Percentiles rank a stretch among this genome's conserved stretches.
Conservation (phyloP, 2,797 vertebrate genomes). For the Danio kyathit region DNA sequence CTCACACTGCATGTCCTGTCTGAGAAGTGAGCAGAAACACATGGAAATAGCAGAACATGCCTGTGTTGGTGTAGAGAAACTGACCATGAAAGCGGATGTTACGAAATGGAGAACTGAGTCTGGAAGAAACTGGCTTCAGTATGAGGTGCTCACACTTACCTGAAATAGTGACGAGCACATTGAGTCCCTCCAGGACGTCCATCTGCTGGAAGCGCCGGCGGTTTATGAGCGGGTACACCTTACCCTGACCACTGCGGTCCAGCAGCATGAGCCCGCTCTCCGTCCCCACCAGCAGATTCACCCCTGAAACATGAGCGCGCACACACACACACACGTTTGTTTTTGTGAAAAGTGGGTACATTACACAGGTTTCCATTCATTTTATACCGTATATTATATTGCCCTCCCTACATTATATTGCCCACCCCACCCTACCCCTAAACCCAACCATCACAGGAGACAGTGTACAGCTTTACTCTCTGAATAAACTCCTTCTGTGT, state of each 20-base stretch:
- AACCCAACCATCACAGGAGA: too few relatives aligned
- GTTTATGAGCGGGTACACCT: conserved; percentile 97
- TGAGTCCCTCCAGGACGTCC: conserved; percentile 97
- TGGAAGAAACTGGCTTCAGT: too few relatives aligned
- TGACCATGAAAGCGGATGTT: background rate
- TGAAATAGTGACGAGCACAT: conserved; percentile 98
- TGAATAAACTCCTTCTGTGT: too few relatives aligned
- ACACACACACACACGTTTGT: too few relatives aligned
- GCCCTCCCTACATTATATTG: too few relatives aligned
- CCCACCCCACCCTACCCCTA: too few relatives aligned
- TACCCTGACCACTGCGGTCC: conserved; percentile 97
- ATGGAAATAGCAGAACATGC: background rate
- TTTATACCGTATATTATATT: too few relatives aligned
- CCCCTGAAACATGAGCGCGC: conserved; percentile 77
- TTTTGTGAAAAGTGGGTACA: too few relatives aligned
- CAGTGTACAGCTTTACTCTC: too few relatives aligned
- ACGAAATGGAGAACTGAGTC: background rate
- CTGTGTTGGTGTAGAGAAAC: too few relatives aligned
- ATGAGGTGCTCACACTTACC: too few relatives aligned
- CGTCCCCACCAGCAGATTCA: conserved; percentile 95
- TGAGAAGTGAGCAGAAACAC: background rate
- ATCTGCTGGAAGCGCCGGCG: conserved; percentile 96
- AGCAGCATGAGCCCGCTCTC: conserved; percentile 98
- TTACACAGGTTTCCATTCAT: too few relatives aligned
- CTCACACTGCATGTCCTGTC: background rate